phyloP scores from a whole-genome alignment of 2,113 vertebrate genomes.

The Barnardius zonarius region DNA sequence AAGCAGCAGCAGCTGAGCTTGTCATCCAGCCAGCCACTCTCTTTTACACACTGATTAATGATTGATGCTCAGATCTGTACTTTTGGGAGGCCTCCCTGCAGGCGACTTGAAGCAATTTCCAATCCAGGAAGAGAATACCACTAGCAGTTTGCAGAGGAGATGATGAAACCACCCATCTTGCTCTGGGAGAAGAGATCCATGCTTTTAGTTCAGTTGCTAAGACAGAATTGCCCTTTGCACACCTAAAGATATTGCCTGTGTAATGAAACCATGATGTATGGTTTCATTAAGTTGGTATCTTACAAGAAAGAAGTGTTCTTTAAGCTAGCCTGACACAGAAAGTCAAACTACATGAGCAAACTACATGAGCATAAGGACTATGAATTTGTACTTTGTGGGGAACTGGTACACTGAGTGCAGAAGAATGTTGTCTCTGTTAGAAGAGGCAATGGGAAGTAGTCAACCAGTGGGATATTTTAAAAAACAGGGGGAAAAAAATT shows the following conservation, averaged over 20 bases:
- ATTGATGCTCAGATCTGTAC: background rate
- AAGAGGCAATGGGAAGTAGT: background rate
- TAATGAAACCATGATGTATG: background rate
- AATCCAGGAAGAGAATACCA: background rate
- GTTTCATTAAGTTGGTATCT: background rate
- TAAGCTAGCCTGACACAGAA: background rate
- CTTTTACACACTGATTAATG: background rate
- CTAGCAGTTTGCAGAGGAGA: background rate
- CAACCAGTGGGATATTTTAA: background rate
- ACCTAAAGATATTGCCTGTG: background rate
- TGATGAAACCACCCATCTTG: background rate
- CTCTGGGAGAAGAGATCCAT: background rate
- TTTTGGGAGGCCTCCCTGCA: background rate
- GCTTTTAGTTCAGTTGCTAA: background rate
- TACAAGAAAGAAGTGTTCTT: background rate
- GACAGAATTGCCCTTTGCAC: background rate
- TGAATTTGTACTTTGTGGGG: background rate
- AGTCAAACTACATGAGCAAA: background rate
- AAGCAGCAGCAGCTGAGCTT: too few species aligned
- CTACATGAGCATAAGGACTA: background rate
- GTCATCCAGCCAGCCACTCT: background rate
- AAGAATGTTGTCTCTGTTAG: background rate
- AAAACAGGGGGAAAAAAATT: fast-evolving
- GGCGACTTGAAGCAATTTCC: background rate
- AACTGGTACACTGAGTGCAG: background rate